Evolutionary conservation across 1,140 invertebrate species (phyloP), one percentile per base, ranked within the genome.

Genomic region (Cryptotermes secundus): DNA sequence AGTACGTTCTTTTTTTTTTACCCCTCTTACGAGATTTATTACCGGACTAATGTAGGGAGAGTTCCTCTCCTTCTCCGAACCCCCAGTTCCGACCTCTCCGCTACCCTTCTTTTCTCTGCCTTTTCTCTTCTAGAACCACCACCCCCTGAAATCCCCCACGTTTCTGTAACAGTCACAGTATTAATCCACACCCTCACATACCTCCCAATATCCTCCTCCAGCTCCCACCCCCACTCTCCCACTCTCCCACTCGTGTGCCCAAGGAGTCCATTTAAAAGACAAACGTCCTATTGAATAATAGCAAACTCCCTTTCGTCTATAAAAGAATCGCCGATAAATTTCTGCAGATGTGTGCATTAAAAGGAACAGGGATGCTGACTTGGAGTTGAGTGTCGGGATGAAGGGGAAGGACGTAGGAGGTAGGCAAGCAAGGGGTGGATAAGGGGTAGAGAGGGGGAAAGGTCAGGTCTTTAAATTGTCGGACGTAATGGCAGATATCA

Each of bases 1-100:
- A 79, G 38, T 83, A 49, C 49, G 79, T 42, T 79, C 36, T 65
- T 6, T 65, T 83, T 83, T 83, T 72, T 72, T 72, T 31, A 72
- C 59, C n/a, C 59, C 59, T 72, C 59, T 72, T 72, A 72, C 59
- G 86, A 88, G 88, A 89, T 89, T 89, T 89, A 89, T 89, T 87
- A 86, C 87, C 85, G 79, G 88, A 87, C 88, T 89, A 89, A 89
- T 89, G 87, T 88, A 88, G 88, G 85, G 85, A 85, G 85, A 85
- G 84, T 85, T 83, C 85, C 82, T 85, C 80, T 81, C 80, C 82
- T 81, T 79, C 72, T 72, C 79, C 83, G 31, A 7, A 34, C 80
- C 80, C 38, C 7, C 42, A 31, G n/a, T 31, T n/a, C 59, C 59
- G 31, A 72, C 26, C 35, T 81, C 80, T 72, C 59, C 31, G 59